Conservation (phyloP, 1,140 invertebrate genomes). For the Sinella curviseta region DNA sequence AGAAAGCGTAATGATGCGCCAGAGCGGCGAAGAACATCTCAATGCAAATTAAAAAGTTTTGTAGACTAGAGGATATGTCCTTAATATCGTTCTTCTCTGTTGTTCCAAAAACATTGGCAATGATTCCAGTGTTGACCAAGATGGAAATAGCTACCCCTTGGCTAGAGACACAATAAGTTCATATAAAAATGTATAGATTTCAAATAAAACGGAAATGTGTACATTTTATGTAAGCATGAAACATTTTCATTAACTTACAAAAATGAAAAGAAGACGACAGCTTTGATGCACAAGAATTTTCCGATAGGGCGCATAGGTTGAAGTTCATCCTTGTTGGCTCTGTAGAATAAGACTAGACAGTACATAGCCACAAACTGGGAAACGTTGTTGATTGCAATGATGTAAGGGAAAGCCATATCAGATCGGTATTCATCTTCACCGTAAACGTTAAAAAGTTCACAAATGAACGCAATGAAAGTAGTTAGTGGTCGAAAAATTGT, state of each 20-base stretch:
- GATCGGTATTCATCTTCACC: constrained; percentile 84
- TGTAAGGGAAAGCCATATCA: constrained; percentile 83
- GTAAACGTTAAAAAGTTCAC: constrained; percentile 80
- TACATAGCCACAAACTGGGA: constrained; percentile 97
- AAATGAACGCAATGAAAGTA: constrained; percentile 84
- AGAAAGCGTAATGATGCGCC: constrained; percentile 93
- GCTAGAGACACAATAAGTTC: constrained; percentile 62
- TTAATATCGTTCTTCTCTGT: constrained; percentile 66
- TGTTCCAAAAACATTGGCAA: constrained; percentile 70
- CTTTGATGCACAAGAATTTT: constrained; percentile 97
- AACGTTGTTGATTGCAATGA: constrained; percentile 87
- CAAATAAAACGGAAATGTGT: too few relatives aligned
- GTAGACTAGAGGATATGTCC: constrained; percentile 72
- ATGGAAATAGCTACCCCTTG: constrained; percentile 88
- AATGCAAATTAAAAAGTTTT: constrained; percentile 95
- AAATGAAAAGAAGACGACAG: constrained; percentile 96
- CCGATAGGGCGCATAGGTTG: constrained; percentile 88
- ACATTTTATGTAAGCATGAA: too few relatives aligned
- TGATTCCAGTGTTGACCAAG: constrained; percentile 74
- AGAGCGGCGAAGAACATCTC: constrained; percentile 96
- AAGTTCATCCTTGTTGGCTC: constrained; percentile 80
- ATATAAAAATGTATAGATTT: constrained; percentile 18
- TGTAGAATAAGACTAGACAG: constrained; percentile 90
- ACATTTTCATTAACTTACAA: constrained; percentile 71
- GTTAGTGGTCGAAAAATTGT: constrained; percentile 85